Evolutionary conservation across 2,888 invertebrate genomes (phyloP).

Genomic region (Brassicogethes aeneus): DNA sequence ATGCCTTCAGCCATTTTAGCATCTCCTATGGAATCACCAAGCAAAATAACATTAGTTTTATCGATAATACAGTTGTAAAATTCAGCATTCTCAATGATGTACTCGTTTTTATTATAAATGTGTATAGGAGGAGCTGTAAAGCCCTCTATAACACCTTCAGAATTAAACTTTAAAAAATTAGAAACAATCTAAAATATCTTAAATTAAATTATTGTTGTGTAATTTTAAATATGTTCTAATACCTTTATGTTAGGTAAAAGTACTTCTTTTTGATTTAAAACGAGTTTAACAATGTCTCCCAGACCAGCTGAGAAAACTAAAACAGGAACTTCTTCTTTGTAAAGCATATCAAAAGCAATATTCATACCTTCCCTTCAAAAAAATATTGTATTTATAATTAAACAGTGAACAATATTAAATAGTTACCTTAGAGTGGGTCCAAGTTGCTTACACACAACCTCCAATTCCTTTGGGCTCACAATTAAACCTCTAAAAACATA

Average conservation of each 20-base stretch:
- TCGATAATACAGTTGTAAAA: slow-evolving; percentile 65
- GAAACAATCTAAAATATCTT: slow-evolving; percentile 58
- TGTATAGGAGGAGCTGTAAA: slow-evolving; percentile 80
- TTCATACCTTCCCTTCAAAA: slow-evolving; percentile 57
- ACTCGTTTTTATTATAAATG: slow-evolving; percentile 90
- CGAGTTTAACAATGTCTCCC: slow-evolving; percentile 77
- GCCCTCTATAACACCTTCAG: slow-evolving; percentile 53
- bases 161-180: slow-evolving; percentile 71
- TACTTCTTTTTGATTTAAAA: slow-evolving; percentile 61
- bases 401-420: too few species aligned
- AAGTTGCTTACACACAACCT: slow-evolving; percentile 43
- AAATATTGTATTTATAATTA: slow-evolving; percentile 6
- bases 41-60: slow-evolving; percentile 72
- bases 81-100: slow-evolving; percentile 65
- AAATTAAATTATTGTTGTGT: background rate
- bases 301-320: slow-evolving; percentile 93
- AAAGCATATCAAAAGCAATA: slow-evolving; percentile 56
- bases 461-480: slow-evolving; percentile 47
- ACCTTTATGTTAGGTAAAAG: slow-evolving; percentile 65
- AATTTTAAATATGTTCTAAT: too few species aligned
- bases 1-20: slow-evolving; percentile 87
- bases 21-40: slow-evolving; percentile 93
- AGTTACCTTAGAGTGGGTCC: slow-evolving; percentile 46
- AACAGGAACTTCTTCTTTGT: too few species aligned
- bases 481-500: slow-evolving; percentile 43